Conservation (phyloP, 2,113 vertebrate genomes). For the Hiodon tergisus region DNA sequence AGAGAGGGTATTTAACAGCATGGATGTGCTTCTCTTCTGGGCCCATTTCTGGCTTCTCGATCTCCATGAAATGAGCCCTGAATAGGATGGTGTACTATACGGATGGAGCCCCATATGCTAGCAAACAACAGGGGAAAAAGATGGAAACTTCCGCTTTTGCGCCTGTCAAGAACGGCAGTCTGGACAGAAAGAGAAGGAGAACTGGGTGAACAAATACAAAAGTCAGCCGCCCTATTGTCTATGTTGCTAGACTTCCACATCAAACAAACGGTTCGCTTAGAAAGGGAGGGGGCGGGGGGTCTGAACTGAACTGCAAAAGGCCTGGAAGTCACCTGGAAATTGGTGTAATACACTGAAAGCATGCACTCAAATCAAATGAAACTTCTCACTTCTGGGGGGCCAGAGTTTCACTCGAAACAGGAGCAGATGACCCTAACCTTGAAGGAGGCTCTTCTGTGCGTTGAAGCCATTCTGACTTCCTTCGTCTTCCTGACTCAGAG, state of each 20-base stretch:
- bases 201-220: conserved; percentile 29
- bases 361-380: conserved; percentile 28
- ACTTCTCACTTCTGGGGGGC: neutral
- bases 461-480: conserved; percentile 57
- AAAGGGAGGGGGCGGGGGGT: neutral
- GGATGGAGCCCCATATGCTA: neutral
- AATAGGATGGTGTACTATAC: conserved; percentile 25
- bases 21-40: conserved; percentile 16
- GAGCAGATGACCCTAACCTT: conserved; percentile 49
- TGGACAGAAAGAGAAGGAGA: conserved; percentile 42
- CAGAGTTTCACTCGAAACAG: neutral
- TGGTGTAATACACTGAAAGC: conserved; percentile 29
- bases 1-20: conserved; percentile 10
- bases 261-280: neutral
- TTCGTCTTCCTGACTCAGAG: conserved; percentile 50
- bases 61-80: conserved; percentile 30
- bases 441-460: conserved; percentile 58
- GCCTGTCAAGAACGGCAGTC: conserved; percentile 46
- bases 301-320: too few relatives aligned
- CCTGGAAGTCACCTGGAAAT: too few relatives aligned
- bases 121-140: conserved; percentile 35
- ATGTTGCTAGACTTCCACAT: conserved; percentile 23
- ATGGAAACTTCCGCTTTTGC: conserved; percentile 32
- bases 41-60: conserved; percentile 27
- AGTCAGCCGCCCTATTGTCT: conserved; percentile 28